phyloP scores from a whole-genome alignment of 2,888 invertebrate genomes.

The Octonoba sinensis region DNA sequence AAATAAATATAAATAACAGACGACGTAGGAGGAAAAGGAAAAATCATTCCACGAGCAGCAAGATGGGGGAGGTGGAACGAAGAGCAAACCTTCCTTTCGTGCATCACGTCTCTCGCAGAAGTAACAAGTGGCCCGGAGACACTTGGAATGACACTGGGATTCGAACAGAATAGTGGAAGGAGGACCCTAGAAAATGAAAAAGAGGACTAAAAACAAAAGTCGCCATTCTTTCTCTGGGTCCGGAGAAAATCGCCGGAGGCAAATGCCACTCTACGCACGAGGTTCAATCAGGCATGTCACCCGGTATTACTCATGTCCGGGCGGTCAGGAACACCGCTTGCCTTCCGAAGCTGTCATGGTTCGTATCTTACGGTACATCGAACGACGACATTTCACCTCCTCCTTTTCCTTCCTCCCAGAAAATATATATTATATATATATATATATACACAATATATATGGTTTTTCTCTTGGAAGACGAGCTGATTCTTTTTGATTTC shows the following conservation, averaged over 20 bases:
- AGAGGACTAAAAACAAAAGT: slow-evolving; percentile 28
- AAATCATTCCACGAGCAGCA: no score
- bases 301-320: slow-evolving; percentile 63
- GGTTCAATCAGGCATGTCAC: slow-evolving; percentile 64
- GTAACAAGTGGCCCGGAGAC: slow-evolving; percentile 62
- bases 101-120: background rate
- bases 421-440: background rate
- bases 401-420: slow-evolving; percentile 15
- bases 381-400: slow-evolving; percentile 1
- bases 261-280: slow-evolving; percentile 54
- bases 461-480: slow-evolving; percentile 6
- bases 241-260: slow-evolving; percentile 45
- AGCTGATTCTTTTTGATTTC: slow-evolving; percentile 34
- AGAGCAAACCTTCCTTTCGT: no score
- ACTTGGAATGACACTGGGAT: slow-evolving; percentile 44
- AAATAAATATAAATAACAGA: no score
- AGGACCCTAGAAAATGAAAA: slow-evolving; percentile 26
- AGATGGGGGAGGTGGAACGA: no score
- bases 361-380: slow-evolving; percentile 61
- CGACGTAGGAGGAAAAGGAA: no score
- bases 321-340: slow-evolving; percentile 54
- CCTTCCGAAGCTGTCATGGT: slow-evolving; percentile 41
- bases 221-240: slow-evolving; percentile 44
- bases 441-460: background rate
- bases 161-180: background rate